Evolutionary conservation across 2,888 invertebrate species (phyloP), one percentile per base, ranked within the genome.

Genomic region (Macrosiphum euphorbiae): DNA sequence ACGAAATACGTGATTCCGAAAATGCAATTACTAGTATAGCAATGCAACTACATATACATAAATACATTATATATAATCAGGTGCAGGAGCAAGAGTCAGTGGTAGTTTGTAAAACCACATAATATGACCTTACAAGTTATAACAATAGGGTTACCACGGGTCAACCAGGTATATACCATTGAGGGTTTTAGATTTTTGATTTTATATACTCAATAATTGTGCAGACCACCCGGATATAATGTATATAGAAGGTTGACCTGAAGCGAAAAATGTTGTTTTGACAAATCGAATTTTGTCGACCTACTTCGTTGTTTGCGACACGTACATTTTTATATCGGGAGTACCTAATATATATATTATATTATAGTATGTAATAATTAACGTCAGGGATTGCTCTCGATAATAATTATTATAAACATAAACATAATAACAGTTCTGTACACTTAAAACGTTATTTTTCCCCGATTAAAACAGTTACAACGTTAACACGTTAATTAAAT

Each of bases 401-500:
- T 61, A 67, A 47, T 89, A 58, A 88, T 58, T 8, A 86, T 47
- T 86, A n/a, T 86, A 47, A 47, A 47, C 47, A 86, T 11, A 78
- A 44, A 86, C 47, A 86, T 47, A 16, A 28, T 16, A 35, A 44
- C 47, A 47, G 89, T 89, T 50, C 47, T 67, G 61, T 67, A 50
- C 13, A 88, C 47, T 41, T 90, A 47, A 78, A 78, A 84, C 78
- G 84, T 52, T 84, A 52, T 52, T 84, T 84, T 91, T 55, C 16
- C 41, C 28, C 16, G 35, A 84, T 35, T 91, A 41, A 86, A 91
- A 44, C 91, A 35, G 35, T 26, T 90, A 90, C 44, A 78, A 84
- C 90, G 16, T 52, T 55, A 78, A 90, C 90, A 91, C 52, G 52
- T 91, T 91, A 91, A 91, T 91, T 91, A 91, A 91, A 91, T 28